A percentile compares a stretch with the other conserved stretches of the same genome.
Conservation (phyloP, 2,113 vertebrate species). For the Gallinago paraguaiae region DNA sequence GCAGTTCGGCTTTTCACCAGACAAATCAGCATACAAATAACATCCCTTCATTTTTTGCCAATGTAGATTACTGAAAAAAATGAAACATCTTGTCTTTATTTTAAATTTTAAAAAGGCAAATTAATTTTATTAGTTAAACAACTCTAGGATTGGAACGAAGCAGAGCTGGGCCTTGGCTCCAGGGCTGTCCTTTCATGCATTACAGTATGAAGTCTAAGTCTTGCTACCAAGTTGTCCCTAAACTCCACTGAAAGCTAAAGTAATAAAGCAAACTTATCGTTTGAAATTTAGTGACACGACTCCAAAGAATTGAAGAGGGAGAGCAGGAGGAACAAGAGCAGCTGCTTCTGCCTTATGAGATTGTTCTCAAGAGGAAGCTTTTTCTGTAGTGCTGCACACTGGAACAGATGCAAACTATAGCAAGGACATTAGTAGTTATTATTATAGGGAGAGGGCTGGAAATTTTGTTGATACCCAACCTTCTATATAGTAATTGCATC, state of each 20-base stretch:
- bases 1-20: conserved; percentile 41
- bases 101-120: conserved; percentile 65
- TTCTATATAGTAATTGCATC: conserved; percentile 1
- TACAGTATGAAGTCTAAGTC: conserved; percentile 27
- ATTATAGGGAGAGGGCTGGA: conserved; percentile 17
- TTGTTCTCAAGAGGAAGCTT: conserved; percentile 51
- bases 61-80: conserved; percentile 55
- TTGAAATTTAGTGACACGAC: conserved; percentile 63
- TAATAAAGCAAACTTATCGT: conserved; percentile 62
- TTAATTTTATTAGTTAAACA: conserved; percentile 66
- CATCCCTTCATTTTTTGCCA: conserved; percentile 40
- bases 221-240: conserved; percentile 25
- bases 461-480: conserved; percentile 27
- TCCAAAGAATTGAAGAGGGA: conserved; percentile 61
- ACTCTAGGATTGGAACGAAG: background rate
- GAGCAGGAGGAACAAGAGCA: conserved; percentile 59
- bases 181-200: conserved; percentile 31
- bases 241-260: conserved; percentile 38
- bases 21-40: conserved; percentile 36
- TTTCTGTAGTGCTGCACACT: conserved; percentile 23
- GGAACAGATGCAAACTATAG: conserved; percentile 50
- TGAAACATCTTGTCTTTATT: conserved; percentile 64
- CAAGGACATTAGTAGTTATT: conserved; percentile 61
- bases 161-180: background rate
- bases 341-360: conserved; percentile 69